Base-by-base conservation (phyloP, 2,888 invertebrate genomes). In the Drosophila leonis region DNA sequence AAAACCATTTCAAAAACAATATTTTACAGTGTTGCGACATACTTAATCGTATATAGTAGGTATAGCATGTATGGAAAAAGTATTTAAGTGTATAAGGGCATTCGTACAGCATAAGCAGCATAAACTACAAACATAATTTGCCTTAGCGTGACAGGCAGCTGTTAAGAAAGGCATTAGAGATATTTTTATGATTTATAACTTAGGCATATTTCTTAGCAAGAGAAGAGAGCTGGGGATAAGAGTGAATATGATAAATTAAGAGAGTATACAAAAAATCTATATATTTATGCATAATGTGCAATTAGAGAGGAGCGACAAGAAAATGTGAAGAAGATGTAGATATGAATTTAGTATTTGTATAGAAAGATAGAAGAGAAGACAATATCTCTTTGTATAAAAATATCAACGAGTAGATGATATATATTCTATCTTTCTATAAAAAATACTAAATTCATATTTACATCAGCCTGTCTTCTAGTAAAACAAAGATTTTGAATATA, bases 1-100 rank as follows among this genome's bases (percentile, higher is more conserved):
- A 61, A 56, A 41, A 4, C n/a, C 20, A 56, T 31, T 65, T 10
- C 20, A 13, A 24, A 52, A 15, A 35, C 13, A 37, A 37, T 15
- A 24, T 24, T 35, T 10, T 10, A 52, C n/a, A 6, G 35, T 10
- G 15, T 52, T 52, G 35, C 52, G 52, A 37, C 52, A 52, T 2
- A 37, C 52, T 52, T 37, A 24, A 35, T 37, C 52, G 13, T 8
- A 13, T 18, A 33, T 33, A 7, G 18, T 33, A 7, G 18, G 18
- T 8, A 49, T 13, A 31, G 18, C 31, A 7, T 4, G 18, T 7
- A 18, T 31, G 49, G 18, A 49, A 49, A 49, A 49, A 18, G n/a
- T 31, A 18, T 18, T 49, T 18, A 18, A 31, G 18, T 18, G 18
- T 12, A 6, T 12, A 3, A 12, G 18, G 31, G 29, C 18, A 12